These are phyloP conservation scores for Maccullochella peelii DNA, from an alignment of 2,113 vertebrate genomes.

Conservation along the genomic window DNA sequence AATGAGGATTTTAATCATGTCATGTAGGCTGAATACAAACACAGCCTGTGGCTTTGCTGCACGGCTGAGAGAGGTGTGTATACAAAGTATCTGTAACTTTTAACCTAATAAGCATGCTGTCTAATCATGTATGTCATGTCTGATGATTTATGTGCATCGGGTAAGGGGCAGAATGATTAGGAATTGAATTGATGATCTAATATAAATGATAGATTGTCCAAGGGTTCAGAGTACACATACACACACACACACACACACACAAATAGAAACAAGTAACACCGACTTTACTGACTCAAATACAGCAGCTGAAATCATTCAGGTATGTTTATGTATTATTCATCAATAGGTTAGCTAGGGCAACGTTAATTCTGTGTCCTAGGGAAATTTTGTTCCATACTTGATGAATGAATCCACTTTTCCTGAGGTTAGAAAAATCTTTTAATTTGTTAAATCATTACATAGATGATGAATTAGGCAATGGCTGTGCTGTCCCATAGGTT, in stretches of 20 bases:
- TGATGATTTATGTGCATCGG: constrained; percentile 17
- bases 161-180: constrained; percentile 41
- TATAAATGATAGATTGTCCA: background rate
- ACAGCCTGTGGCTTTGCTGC: background rate
- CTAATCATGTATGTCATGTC: constrained; percentile 26
- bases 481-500: background rate
- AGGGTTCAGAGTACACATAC: background rate
- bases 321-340: background rate
- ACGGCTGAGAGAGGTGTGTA: background rate
- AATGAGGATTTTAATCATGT: background rate
- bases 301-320: background rate
- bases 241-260: too few relatives aligned
- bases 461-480: background rate
- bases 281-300: background rate
- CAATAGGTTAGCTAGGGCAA: too few relatives aligned
- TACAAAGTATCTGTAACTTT: constrained; percentile 10
- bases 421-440: background rate
- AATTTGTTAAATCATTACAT: background rate
- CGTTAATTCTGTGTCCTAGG: too few relatives aligned
- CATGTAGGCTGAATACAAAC: background rate
- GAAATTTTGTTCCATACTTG: background rate
- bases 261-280: background rate
- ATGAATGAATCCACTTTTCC: background rate
- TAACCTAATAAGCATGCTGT: constrained; percentile 3
- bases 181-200: constrained; percentile 22